Base-by-base conservation (phyloP, 92 coral and sea anemone genomes). In the Bergia puertoricense region DNA sequence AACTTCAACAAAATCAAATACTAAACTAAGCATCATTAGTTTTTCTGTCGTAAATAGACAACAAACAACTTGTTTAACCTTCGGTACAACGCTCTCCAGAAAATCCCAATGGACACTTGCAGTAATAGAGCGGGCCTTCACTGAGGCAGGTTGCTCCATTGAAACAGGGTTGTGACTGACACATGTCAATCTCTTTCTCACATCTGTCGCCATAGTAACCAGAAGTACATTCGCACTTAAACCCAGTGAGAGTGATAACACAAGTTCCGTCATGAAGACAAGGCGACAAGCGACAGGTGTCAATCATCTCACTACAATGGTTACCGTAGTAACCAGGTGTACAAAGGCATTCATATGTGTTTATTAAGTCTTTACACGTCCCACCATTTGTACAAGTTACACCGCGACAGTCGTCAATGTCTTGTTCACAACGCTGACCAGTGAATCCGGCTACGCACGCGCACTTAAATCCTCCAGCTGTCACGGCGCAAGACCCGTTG, bases 111-210 rank as follows among this genome's bases (percentile, higher is more conserved):
- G 84, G 74, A 66, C 98, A 95, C 88, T 95, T 93, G 81, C 98
- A 95, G 88, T 89, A 91, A 81, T 76, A 48, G 5, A 66, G 2
- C 73, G 82, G 88, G 1, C 93, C 98, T 75, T 91, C 92, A 81
- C 91, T 91, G 72, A 93, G 68, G 73, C 98, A 95, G 65, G 91
- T 95, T 77, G 92, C 95, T 36, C 92, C 92, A 80, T 93, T 93
- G 72, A 39, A 68, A 82, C 98, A 95, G 42, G 98, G 91, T 45
- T 89, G 85, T 90, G 93, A 90, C 44, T 93, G 94, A 67, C 98
- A 95, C 86, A 93, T 90, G 93, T 91, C 94, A 85, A 65, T 88
- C 77, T 95, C 94, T 85, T 91, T 81, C 81, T 86, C 93, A 82
- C 98, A 95, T 44, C 68, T 42, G 8, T 79, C 76, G 9, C 98